Base-by-base conservation (phyloP, 2,888 invertebrate genomes). In the Pachydiplax longipennis region DNA sequence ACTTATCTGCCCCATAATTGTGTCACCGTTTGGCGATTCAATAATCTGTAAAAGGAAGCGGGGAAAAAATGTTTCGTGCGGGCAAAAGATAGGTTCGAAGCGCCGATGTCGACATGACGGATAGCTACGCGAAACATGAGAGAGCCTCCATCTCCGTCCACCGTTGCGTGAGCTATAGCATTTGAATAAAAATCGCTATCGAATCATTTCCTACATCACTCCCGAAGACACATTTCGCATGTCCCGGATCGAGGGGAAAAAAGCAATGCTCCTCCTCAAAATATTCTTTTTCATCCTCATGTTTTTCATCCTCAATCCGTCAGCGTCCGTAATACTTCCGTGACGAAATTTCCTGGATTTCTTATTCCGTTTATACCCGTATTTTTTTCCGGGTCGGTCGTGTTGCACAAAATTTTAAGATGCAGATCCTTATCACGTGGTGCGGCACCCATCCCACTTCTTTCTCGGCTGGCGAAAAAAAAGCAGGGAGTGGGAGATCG, bases 361-460 rank as follows among this genome's bases (percentile, higher is more conserved):
- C 87, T 87, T 87, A 87, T 87, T 65, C 61, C 58, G 61, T 61
- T 87, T 87, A n/a, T n/a, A n/a, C 61, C n/a, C 65, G 22, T n/a
- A 8, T 81, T 81, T 81, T 81, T 81, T 81, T 81, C 81, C 81
- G 81, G 40, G 81, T 81, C 80, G 35, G 80, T 82, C 83, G 87
- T 65, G 87, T 35, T 87, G 87, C 87, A 87, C 87, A 87, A 87
- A 87, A 61, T 87, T 87, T 87, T 87, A 61, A 87, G 65, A 87
- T 87, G 61, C 87, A 87, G 87, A 87, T 87, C 87, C 87, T 87
- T 87, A 87, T 87, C 87, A 61, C 65, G 37, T 22, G 65, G 61
- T n/a, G 61, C 37, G n/a, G 12, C n/a, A 10, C 12, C 35, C 31
- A 10, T 58, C 22, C n/a, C 81, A 22, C 53, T 5, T 53, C 83